Percentiles rank a stretch among this genome's conserved stretches.
Conservation (phyloP, 2,797 vertebrate species). For the Anguilla obscura region DNA sequence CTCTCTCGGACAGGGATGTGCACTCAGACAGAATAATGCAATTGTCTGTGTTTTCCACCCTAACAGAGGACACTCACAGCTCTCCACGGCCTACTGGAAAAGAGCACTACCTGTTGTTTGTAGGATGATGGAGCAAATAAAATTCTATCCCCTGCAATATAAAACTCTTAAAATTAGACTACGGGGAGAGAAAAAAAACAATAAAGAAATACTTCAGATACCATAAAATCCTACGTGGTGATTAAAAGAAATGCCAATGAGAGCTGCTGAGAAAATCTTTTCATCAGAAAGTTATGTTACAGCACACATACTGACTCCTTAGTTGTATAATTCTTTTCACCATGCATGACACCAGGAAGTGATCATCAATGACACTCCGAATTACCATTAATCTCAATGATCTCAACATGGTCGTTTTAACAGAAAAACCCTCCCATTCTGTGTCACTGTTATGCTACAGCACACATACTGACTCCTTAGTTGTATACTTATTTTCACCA, state of each 20-base stretch:
- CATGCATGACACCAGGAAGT: neutral
- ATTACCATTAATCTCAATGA: neutral
- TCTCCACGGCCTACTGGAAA: neutral
- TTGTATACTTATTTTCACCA: neutral
- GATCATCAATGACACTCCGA: neutral
- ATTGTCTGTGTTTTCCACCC: neutral
- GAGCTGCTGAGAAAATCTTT: neutral
- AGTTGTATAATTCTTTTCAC: neutral
- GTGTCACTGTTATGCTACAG: neutral
- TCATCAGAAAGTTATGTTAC: neutral
- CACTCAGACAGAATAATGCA: neutral
- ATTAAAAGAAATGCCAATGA: neutral
- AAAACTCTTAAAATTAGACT: neutral
- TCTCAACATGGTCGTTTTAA: neutral
- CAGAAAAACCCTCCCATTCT: neutral
- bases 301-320: neutral
- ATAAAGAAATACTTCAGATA: neutral
- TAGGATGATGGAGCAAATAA: neutral
- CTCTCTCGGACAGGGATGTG: neutral
- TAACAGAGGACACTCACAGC: neutral
- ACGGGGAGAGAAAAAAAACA: neutral
- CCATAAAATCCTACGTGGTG: neutral
- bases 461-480: neutral
- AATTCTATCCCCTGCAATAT: neutral
- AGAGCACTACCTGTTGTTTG: slow-evolving; percentile 8